phyloP scores from a whole-genome alignment of 35 echinoderm and acorn worm species.

The Apostichopus parvimensis region DNA sequence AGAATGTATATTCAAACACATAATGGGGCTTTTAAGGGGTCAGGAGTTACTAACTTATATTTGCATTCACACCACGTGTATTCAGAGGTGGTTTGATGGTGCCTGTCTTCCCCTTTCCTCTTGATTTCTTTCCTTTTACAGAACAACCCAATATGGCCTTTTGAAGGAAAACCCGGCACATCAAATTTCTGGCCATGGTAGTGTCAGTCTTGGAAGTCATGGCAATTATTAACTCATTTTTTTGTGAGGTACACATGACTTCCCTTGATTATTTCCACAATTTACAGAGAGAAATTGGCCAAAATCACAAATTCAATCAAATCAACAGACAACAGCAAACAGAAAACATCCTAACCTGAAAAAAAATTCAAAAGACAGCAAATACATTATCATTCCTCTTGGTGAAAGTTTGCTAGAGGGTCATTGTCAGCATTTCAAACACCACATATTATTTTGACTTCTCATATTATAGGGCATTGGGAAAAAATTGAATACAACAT shows the following conservation, averaged over 20 bases:
- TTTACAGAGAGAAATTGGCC: background rate
- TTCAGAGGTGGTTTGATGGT: background rate
- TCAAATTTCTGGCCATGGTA: slow-evolving; percentile 1
- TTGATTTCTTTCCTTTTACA: background rate
- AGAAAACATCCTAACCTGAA: no score
- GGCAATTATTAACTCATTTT: background rate
- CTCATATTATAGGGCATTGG: no score
- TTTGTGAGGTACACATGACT: background rate
- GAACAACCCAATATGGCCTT: background rate
- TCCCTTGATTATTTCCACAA: background rate
- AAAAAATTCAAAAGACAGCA: no score
- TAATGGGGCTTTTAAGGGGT: no score
- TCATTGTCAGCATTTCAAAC: no score
- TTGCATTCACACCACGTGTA: background rate
- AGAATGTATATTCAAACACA: no score
- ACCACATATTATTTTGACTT: no score
- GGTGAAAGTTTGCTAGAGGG: no score
- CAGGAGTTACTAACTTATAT: background rate
- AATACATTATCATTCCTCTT: no score
- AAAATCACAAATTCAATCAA: no score
- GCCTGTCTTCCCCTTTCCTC: background rate
- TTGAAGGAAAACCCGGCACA: background rate
- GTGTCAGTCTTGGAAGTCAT: background rate
- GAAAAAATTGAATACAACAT: no score
- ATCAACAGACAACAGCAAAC: no score